Evolutionary conservation across 2,888 invertebrate genomes (phyloP), one percentile per base, ranked within the genome.

Genomic region (Arrhopalites spinosus): DNA sequence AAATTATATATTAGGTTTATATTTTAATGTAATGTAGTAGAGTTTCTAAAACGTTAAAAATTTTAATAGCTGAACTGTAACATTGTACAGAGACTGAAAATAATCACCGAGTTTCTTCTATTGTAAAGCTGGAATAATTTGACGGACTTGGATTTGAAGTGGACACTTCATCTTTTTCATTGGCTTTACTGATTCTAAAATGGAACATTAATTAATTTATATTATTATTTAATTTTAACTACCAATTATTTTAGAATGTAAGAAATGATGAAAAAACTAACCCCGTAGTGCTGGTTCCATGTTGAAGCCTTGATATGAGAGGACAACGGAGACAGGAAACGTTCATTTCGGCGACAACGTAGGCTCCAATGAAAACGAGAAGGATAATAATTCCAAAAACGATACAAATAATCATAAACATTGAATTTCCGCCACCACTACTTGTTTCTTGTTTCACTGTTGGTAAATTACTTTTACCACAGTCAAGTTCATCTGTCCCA

Each of bases 391-490:
- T 20, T 0, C 72, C 72, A 15, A 72, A 11, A 20, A 61, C 20
- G 17, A 63, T 72, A n/a, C 61, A 66, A 30, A 73, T 23, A 23
- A 73, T 73, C 67, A 73, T 73, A 17, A 73, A 17, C 29, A 66
- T 36, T 7, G 53, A 64, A 15, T 36, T 29, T 20, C 36, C 36
- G 11, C 30, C 56, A 25, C 30, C 13, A 23, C 29, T 53, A 7
- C 3, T 20, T 20, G 25, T 5, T 27, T 25, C 59, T 25, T 59
- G 59, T 59, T 59, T 59, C 5, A 59, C 25, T 27, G 53, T 29
- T 20, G 20, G 25, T 50, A n/a, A 63, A 27, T 1, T 20, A 8
- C n/a, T 17, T 84, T 88, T 89, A 91, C 85, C 30, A 74, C 81
- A 81, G 63, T 73, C 68, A 23, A 66, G 70, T 73, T 82, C 82